Evolutionary conservation across 2,113 vertebrate species (phyloP).

Genomic region (Cariama cristata): DNA sequence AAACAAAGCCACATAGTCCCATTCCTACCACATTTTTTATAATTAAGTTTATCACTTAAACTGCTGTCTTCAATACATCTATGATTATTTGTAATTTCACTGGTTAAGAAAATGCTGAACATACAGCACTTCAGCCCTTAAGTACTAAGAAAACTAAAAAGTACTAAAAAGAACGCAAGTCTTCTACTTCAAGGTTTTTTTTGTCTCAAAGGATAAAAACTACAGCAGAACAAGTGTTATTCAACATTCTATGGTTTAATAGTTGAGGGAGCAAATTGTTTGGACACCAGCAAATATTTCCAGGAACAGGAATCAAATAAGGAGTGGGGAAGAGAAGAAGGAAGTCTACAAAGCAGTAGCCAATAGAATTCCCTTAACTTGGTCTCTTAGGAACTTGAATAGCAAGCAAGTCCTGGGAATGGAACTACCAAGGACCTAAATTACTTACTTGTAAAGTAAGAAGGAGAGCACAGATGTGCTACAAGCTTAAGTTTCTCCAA

Average conservation of each 20-base stretch:
- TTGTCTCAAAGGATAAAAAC: not conserved
- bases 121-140: not conserved
- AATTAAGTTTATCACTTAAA: not conserved
- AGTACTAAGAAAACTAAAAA: not conserved
- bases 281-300: not conserved
- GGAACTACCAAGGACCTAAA: not conserved
- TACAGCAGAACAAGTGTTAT: not conserved
- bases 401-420: not conserved
- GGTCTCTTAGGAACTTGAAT: not conserved
- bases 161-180: not conserved
- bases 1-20: not conserved
- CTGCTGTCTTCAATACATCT: not conserved
- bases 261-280: not conserved
- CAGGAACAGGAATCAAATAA: not conserved
- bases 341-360: not conserved
- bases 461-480: not conserved
- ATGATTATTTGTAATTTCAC: not conserved
- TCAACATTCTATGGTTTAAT: not conserved
- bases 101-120: not conserved
- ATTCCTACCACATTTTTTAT: not conserved
- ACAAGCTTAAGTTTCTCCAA: not conserved
- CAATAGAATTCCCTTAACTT: not conserved
- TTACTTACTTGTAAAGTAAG: not conserved
- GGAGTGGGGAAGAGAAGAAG: not conserved
- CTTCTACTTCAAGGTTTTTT: not conserved